These are phyloP conservation scores for Labia minor DNA, from an alignment of 2,888 invertebrate species.

Conservation along the genomic window DNA sequence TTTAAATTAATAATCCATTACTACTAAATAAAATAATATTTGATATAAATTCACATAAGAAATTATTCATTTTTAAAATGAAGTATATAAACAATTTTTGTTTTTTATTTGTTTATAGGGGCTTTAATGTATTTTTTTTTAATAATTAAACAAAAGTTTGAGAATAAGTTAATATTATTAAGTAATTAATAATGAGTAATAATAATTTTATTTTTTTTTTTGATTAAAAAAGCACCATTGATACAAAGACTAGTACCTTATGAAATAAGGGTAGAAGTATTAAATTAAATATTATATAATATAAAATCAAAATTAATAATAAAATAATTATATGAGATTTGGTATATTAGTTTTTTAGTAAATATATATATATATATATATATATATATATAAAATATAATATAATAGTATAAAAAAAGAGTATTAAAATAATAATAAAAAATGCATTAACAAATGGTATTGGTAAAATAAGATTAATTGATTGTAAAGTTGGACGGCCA, in stretches of 20 bases:
- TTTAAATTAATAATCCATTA: too few relatives aligned
- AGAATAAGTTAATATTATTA: background rate
- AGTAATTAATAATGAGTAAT: background rate
- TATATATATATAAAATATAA: background rate
- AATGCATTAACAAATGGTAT: background rate
- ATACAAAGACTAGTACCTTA: background rate
- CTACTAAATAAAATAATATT: too few relatives aligned
- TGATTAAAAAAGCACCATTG: background rate
- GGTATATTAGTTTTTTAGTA: slow-evolving; percentile 5
- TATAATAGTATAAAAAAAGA: background rate
- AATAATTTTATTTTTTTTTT: too few relatives aligned
- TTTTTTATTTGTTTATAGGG: too few relatives aligned
- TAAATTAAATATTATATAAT: too few relatives aligned
- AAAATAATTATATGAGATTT: background rate
- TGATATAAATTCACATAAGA: too few relatives aligned
- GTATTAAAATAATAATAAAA: slow-evolving; percentile 8
- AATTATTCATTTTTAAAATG: too few relatives aligned
- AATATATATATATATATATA: background rate
- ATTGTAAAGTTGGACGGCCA: background rate
- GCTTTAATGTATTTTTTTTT: too few relatives aligned
- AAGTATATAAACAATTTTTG: too few relatives aligned
- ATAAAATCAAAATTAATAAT: background rate
- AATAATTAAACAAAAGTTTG: too few relatives aligned
- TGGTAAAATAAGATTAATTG: background rate
- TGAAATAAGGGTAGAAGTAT: too few relatives aligned